Percentiles rank a stretch among this genome's conserved stretches.
phyloP scores from a whole-genome alignment of 2,113 vertebrate species.

The Carollia perspicillata region DNA sequence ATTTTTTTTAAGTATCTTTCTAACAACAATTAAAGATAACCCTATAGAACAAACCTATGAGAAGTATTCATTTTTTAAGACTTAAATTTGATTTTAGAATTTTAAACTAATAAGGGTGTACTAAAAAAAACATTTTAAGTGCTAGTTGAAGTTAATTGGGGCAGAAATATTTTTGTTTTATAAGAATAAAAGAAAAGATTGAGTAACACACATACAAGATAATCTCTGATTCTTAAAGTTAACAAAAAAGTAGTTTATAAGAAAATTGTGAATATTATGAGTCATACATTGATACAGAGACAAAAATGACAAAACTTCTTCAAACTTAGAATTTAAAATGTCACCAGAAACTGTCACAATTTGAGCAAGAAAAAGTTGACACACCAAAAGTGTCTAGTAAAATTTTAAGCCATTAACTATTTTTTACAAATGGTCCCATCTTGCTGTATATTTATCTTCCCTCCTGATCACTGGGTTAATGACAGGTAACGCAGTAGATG shows the following conservation, averaged over 20 bases:
- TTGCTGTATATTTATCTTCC: not conserved
- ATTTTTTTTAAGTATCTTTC: not conserved
- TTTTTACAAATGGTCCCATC: not conserved
- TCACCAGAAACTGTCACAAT: not conserved
- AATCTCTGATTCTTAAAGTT: not conserved
- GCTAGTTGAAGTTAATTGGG: not conserved
- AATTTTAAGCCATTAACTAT: not conserved
- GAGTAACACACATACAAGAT: not conserved
- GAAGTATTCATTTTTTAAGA: not conserved
- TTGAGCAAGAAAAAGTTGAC: not conserved
- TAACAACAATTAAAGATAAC: not conserved
- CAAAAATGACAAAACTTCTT: not conserved
- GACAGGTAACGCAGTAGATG: too few relatives aligned
- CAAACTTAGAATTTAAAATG: not conserved
- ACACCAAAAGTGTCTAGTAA: not conserved
- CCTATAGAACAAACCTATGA: not conserved
- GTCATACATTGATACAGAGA: not conserved
- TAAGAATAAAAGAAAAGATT: not conserved
- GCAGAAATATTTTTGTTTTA: not conserved
- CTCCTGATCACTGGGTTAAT: not conserved
- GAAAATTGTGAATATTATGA: not conserved
- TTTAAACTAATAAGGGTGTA: not conserved
- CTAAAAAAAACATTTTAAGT: not conserved
- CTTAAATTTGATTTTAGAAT: not conserved
- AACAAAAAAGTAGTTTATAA: not conserved